Evolutionary conservation across 2,888 invertebrate species (phyloP), one percentile per base, ranked within the genome.

Genomic region (Callimorpha dominula): DNA sequence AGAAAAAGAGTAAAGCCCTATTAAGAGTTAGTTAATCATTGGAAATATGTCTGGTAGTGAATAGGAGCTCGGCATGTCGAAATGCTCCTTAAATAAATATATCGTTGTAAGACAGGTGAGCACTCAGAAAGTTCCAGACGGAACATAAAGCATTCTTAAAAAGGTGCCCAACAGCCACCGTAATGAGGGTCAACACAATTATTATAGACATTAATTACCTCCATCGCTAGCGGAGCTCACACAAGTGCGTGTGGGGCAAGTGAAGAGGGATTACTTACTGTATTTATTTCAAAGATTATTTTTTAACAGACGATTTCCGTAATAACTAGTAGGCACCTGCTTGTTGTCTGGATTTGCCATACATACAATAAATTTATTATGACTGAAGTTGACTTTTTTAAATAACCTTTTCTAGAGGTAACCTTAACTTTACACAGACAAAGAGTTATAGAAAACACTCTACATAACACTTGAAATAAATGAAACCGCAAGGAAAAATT

Each of bases 151-250:
- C 85, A 89, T 87, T 85, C 83, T 86, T 87, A 85, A 89, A 89
- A 86, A 87, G 85, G 80, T 81, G 79, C 77, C 84, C 77, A 86
- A 88, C 81, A 77, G 80, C 80, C 75, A 64, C 74, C 77, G 86
- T 88, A 90, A 89, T 89, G 87, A 88, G 88, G 90, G 89, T 89
- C 88, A 86, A 87, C 88, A 85, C 86, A 85, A 88, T 89, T 87
- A 87, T 87, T 87, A 83, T 87, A 78, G 84, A 87, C 88, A 87
- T 90, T 88, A 90, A 88, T 90, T 90, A 87, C 87, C 78, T 77
- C 78, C 78, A 85, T 86, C 78, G 77, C 75, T 52, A 64, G 73
- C 78, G 78, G 78, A 70, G 73, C 73, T 77, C 80, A 72, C 75
- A 78, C 71, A 80, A 74, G 78, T 31, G 3, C 11, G 20, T 74